These are phyloP conservation scores for Leucoma salicis DNA, from an alignment of 2,888 invertebrate genomes.

Conservation along the genomic window DNA sequence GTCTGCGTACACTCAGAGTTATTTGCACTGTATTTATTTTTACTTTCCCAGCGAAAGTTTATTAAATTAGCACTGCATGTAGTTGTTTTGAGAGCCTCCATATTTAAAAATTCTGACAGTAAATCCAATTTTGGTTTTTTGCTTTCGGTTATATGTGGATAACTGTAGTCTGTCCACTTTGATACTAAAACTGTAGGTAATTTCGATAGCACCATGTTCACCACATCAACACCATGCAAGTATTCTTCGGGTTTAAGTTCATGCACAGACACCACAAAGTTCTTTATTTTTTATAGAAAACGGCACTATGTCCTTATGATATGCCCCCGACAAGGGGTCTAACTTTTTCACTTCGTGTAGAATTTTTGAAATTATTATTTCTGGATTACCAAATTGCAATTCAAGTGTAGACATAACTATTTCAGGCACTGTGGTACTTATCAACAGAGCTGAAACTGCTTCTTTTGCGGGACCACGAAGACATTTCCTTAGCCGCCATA, in stretches of 20 bases:
- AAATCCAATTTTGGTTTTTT: too few relatives aligned
- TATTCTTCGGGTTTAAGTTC: too few relatives aligned
- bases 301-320: conserved; percentile 22
- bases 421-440: background rate
- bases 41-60: background rate
- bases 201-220: too few relatives aligned
- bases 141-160: too few relatives aligned
- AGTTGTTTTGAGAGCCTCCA: background rate
- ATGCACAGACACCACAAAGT: background rate
- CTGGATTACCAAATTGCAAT: conserved; percentile 2
- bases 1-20: background rate
- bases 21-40: background rate
- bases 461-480: conserved; percentile 4
- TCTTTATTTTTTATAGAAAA: conserved; percentile 12
- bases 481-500: conserved; percentile 9
- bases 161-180: too few relatives aligned
- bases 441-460: conserved; percentile 1
- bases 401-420: conserved; percentile 1
- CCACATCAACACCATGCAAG: too few relatives aligned
- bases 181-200: too few relatives aligned
- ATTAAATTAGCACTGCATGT: background rate
- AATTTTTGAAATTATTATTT: conserved; percentile 11
- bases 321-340: conserved; percentile 10
- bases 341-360: conserved; percentile 5
- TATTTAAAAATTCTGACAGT: background rate